Evolutionary conservation across 2,888 invertebrate species (phyloP).

Genomic region (Xestia xanthographa): DNA sequence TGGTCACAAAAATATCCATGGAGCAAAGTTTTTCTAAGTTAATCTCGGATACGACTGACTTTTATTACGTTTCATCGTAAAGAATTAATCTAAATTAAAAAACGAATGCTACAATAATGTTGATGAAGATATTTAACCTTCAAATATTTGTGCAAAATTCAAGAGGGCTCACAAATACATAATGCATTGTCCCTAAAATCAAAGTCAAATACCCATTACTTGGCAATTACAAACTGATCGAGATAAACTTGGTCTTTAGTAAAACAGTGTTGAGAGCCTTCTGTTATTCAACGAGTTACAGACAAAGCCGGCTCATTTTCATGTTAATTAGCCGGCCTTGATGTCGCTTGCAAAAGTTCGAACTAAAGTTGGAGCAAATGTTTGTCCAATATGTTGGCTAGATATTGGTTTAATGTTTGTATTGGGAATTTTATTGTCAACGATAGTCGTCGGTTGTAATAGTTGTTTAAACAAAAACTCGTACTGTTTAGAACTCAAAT

Average conservation of each 20-base stretch:
- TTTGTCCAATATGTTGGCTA: constrained; percentile 33
- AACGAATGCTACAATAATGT: not conserved
- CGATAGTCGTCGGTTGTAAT: not conserved
- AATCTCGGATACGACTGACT: too few species aligned
- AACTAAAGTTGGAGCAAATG: constrained; percentile 35
- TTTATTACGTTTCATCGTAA: not conserved
- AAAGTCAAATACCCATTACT: constrained; percentile 34
- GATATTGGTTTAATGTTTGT: constrained; percentile 40
- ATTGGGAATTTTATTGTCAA: constrained; percentile 1
- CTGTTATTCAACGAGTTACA: constrained; percentile 55
- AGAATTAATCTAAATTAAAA: not conserved
- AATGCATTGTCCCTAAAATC: constrained; percentile 6
- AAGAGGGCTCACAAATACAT: not conserved
- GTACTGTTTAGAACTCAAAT: not conserved
- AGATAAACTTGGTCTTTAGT: constrained; percentile 38
- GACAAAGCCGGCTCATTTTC: constrained; percentile 58
- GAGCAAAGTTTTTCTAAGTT: not conserved
- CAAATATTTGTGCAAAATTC: not conserved
- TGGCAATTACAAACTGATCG: constrained; percentile 28
- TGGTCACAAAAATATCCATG: not conserved
- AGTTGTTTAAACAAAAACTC: not conserved
- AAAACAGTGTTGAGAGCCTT: constrained; percentile 37
- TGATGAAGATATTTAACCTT: not conserved
- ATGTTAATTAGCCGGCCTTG: constrained; percentile 55
- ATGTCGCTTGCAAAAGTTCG: constrained; percentile 47